Base-by-base conservation (phyloP, 1,140 invertebrate genomes). In the Listronotus oregonensis region DNA sequence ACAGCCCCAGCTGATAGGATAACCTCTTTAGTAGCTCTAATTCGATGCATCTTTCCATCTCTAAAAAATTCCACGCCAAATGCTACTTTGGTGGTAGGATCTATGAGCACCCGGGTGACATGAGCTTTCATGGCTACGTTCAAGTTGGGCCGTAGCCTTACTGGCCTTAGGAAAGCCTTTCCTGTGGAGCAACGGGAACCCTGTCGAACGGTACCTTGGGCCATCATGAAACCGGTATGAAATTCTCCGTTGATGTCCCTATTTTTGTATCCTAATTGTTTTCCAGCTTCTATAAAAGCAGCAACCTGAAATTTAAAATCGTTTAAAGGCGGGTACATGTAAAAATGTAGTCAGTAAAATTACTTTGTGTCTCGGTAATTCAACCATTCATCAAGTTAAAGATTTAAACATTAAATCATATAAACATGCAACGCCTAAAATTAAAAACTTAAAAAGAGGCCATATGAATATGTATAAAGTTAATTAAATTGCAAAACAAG, bases 151-250 rank as follows among this genome's bases (percentile, higher is more conserved):
- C 95, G 82, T 3, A 92, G 80, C 43, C 92, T 83, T 0, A 89
- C 89, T 0, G 96, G 93, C 66, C 92, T 79, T 0, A 98, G 79
- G 71, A 97, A 98, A 0, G 93, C 95, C 79, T 94, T 94, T 0
- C 92, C 87, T 0, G 94, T 93, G n/a, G 92, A 96, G 77, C 96
- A 98, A 1, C 96, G 83, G 21, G 90, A 90, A 0, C 95, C 95
- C 10, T 90, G 80, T 51, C 90, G 74, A 0, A 87, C 82, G 0
- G 90, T 90, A 6, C 90, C 74, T 67, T 75, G 74, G 5, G 74
- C 74, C 62, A 75, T 68, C 74, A 75, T 75, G 49, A 75, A 94
- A 32, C 73, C 92, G 4, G 90, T 89, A 75, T 96, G 94, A 62
- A 89, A 88, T 65, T 93, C 90, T 2, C 95, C 95, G 77, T 97